Evolutionary conservation across 2,113 vertebrate species (phyloP).

Genomic region (Bos taurus): DNA sequence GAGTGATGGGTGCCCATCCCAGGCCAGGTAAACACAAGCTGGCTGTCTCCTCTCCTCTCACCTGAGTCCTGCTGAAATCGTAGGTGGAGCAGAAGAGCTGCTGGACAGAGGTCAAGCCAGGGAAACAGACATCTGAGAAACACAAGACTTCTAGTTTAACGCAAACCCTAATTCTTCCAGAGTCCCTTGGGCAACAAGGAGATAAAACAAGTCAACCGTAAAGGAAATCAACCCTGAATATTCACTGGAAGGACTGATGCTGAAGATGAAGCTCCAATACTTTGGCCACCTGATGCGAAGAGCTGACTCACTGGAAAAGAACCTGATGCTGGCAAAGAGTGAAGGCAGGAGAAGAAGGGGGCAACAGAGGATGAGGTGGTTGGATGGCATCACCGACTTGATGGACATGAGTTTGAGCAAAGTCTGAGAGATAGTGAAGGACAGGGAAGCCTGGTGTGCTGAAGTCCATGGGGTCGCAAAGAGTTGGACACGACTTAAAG

Average conservation of each 20-base stretch:
- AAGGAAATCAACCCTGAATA: neutral
- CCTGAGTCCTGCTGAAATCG: neutral
- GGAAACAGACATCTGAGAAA: neutral
- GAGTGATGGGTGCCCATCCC: neutral
- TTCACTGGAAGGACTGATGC: neutral
- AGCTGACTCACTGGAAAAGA: neutral
- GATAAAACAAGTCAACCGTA: neutral
- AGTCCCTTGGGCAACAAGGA: neutral
- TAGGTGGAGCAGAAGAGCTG: too few species aligned
- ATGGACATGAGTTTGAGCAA: neutral
- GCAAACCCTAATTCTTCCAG: neutral
- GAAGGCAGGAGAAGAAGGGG: neutral
- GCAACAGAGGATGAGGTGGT: neutral
- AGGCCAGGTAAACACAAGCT: neutral
- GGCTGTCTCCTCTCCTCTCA: neutral
- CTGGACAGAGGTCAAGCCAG: neutral
- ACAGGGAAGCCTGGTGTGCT: neutral
- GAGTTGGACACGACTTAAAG: neutral
- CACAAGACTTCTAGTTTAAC: neutral
- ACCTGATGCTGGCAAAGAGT: neutral
- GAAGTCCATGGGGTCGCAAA: neutral
- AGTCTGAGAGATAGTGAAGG: neutral
- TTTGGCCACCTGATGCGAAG: neutral
- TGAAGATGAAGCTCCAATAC: neutral
- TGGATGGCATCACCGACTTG: fast-evolving